These are phyloP conservation scores for Tenthredo scrophulariae DNA, from an alignment of 2,888 invertebrate genomes.

Conservation along the genomic window DNA sequence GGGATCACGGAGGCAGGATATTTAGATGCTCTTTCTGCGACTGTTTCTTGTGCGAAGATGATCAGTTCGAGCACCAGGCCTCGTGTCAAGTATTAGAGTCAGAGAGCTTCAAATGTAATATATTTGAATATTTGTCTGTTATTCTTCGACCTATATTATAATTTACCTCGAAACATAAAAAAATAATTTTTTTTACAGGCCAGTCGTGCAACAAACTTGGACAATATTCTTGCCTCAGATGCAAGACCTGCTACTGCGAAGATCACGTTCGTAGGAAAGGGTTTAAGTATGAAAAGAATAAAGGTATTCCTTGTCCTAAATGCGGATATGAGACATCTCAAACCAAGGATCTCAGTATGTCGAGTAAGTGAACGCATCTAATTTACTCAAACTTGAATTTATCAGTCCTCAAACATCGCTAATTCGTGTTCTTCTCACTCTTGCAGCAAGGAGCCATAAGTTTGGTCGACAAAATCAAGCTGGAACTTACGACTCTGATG, in stretches of 20 bases:
- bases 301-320: conserved; percentile 94
- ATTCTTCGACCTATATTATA: background rate
- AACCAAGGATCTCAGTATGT: conserved; percentile 97
- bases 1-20: conserved; percentile 96
- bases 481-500: conserved; percentile 82
- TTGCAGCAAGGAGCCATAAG: conserved; percentile 89
- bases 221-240: conserved; percentile 96
- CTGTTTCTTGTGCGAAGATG: conserved; percentile 94
- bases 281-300: conserved; percentile 92
- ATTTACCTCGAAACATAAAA: conserved; percentile 57
- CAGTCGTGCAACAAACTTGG: conserved; percentile 97
- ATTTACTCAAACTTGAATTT: conserved; percentile 13
- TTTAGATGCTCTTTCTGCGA: conserved; percentile 95
- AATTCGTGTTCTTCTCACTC: conserved; percentile 23
- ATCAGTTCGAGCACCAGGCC: conserved; percentile 98
- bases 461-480: conserved; percentile 91
- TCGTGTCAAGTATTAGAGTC: conserved; percentile 97
- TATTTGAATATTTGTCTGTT: conserved; percentile 8
- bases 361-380: conserved; percentile 83
- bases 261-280: conserved; percentile 96
- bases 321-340: conserved; percentile 95
- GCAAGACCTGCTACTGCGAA: conserved; percentile 98
- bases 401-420: conserved; percentile 18
- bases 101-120: conserved; percentile 95
- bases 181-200: conserved; percentile 79